Evolutionary conservation across 2,888 invertebrate genomes (phyloP).

Genomic region (Tuta absoluta): DNA sequence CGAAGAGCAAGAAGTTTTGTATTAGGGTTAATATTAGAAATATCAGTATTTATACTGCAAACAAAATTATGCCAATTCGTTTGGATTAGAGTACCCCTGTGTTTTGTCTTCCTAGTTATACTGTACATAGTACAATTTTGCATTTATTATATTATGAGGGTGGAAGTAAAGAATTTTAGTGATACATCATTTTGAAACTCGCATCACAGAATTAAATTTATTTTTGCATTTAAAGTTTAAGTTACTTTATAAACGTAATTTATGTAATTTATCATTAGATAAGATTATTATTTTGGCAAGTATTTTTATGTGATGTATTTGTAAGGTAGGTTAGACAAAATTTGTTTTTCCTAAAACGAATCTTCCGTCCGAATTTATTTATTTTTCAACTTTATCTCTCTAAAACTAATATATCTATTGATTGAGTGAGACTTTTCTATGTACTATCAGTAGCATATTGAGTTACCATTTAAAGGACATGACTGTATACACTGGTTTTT

Average conservation of each 20-base stretch:
- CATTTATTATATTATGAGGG: not conserved
- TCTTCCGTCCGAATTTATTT: constrained; percentile 21
- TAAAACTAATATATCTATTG: not conserved
- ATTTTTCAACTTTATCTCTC: constrained; percentile 7
- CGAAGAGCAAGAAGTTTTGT: too few species aligned
- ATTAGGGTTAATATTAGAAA: too few species aligned
- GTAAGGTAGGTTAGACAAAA: not conserved
- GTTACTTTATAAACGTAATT: not conserved
- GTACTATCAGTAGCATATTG: too few species aligned
- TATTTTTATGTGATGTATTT: constrained; percentile 24
- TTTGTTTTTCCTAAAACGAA: not conserved
- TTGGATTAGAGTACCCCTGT: too few species aligned
- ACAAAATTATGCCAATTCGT: too few species aligned
- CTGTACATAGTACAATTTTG: not conserved
- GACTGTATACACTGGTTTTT: too few species aligned
- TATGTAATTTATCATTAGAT: constrained; percentile 6
- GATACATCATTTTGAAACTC: not conserved
- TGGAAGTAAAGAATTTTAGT: not conserved
- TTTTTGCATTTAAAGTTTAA: not conserved
- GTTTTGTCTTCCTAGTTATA: not conserved
- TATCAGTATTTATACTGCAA: too few species aligned
- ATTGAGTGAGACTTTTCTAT: too few species aligned
- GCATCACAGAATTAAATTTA: constrained; percentile 13
- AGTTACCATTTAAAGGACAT: too few species aligned
- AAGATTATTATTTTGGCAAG: constrained; percentile 4